Percentiles rank a stretch among this genome's conserved stretches.
Conservation (phyloP, 2,113 vertebrate species). For the Pedionomus torquatus region DNA sequence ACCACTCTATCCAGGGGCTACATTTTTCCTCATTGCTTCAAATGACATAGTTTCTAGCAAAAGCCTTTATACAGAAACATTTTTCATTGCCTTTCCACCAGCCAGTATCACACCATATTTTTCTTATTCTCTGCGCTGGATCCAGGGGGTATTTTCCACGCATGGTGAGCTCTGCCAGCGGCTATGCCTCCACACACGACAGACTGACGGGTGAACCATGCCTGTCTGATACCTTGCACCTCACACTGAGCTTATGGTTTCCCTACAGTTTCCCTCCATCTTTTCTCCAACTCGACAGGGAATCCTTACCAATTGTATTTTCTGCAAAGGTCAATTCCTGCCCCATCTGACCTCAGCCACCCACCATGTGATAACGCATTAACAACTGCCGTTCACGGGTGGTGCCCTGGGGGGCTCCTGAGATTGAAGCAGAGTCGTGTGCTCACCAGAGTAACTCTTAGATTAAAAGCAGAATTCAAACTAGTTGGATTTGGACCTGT, state of each 20-base stretch:
- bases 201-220: background rate
- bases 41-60: background rate
- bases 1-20: background rate
- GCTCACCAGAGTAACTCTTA: background rate
- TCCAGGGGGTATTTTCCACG: background rate
- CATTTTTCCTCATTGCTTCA: background rate
- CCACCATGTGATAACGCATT: background rate
- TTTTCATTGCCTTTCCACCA: background rate
- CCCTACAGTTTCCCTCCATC: background rate
- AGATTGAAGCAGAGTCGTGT: background rate
- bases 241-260: background rate
- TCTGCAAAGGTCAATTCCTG: background rate
- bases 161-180: accelerated
- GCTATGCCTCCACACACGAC: background rate
- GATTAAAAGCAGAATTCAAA: background rate
- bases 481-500: background rate
- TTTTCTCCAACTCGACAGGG: background rate
- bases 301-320: background rate
- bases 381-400: background rate
- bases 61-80: background rate
- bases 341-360: background rate
- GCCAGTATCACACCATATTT: background rate
- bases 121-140: background rate
- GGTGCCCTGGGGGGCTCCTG: background rate
- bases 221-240: accelerated